Evolutionary conservation across 1,140 invertebrate genomes (phyloP), one percentile per base, ranked within the genome.

Genomic region (Agrypnia vestita): DNA sequence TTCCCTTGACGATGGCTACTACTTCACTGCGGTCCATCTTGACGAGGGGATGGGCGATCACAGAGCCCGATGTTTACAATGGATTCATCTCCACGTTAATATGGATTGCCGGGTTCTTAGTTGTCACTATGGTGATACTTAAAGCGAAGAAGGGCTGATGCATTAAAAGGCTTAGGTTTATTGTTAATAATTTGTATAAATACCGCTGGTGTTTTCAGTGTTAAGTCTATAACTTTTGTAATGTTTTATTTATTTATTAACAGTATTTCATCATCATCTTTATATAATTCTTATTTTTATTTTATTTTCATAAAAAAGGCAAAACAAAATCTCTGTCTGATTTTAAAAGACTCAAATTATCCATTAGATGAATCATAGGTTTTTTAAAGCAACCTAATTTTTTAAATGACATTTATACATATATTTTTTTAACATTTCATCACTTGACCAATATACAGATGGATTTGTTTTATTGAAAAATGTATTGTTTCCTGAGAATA

Each of bases 1-100:
- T 98, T 51, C 97, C 97, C 0, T 89, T 98, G 61, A 99, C 97
- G 0, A 91, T 97, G 85, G 96, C 97, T 9, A 97, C 96, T 21
- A 96, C 97, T 55, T 94, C 96, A 0, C 90, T 98, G 77, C 91
- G 97, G 72, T 95, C 95, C 19, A 95, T 99, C 85, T 89, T 98
- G 43, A 96, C 97, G 0, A 91, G 97, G 81, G 97, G 97, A 9
- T 98, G 97, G 97, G 91, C 91, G 11, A 92, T 99, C 71, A 85
- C 90, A 0, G 93, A 97, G 84, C 91, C 93, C 0, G 94, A 94
- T 49, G 97, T 98, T 0, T 98, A 97, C 89, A 92, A 93, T 82
- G 97, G 97, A 11, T 98, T 96, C 85, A 89, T 97, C 3, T 93
- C 96, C 19, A 97, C 96, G 0, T 91, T 96, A n/a, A 90, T 92